Evolutionary conservation across 2,888 invertebrate genomes (phyloP).

Genomic region (Isoperla grammatica): DNA sequence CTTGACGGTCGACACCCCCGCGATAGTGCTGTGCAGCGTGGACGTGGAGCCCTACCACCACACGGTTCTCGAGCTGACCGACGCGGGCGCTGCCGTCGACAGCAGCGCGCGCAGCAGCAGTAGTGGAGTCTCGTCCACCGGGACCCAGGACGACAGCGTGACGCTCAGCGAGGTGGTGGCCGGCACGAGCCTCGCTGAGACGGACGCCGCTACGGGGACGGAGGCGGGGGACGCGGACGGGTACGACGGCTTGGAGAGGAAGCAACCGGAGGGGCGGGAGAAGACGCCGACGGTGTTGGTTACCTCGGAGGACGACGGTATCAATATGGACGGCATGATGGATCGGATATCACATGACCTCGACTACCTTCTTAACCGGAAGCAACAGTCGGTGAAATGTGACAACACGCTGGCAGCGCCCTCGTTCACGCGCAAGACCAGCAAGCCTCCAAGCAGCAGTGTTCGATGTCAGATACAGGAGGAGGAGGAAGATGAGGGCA

Average conservation of each 20-base stretch:
- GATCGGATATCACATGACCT: conserved; percentile 77
- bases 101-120: conserved; percentile 18
- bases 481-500: conserved; percentile 26
- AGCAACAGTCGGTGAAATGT: conserved; percentile 35
- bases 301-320: conserved; percentile 25
- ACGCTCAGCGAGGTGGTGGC: conserved; percentile 1
- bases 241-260: conserved; percentile 34
- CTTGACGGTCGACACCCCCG: conserved; percentile 32
- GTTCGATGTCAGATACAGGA: conserved; percentile 27
- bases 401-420: conserved; percentile 15
- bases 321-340: conserved; percentile 49
- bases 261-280: conserved; percentile 40
- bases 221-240: not conserved
- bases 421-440: conserved; percentile 21
- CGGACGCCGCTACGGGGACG: not conserved
- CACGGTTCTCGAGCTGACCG: conserved; percentile 32
- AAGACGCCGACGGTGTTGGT: conserved; percentile 7
- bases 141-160: conserved; percentile 5
- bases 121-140: conserved; percentile 12
- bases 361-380: conserved; percentile 72
- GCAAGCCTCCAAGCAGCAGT: conserved; percentile 23
- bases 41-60: conserved; percentile 38
- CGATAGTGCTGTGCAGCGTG: conserved; percentile 40
- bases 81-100: conserved; percentile 28
- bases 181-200: not conserved